phyloP scores from a whole-genome alignment of 2,797 vertebrate genomes.

The Fringilla coelebs region DNA sequence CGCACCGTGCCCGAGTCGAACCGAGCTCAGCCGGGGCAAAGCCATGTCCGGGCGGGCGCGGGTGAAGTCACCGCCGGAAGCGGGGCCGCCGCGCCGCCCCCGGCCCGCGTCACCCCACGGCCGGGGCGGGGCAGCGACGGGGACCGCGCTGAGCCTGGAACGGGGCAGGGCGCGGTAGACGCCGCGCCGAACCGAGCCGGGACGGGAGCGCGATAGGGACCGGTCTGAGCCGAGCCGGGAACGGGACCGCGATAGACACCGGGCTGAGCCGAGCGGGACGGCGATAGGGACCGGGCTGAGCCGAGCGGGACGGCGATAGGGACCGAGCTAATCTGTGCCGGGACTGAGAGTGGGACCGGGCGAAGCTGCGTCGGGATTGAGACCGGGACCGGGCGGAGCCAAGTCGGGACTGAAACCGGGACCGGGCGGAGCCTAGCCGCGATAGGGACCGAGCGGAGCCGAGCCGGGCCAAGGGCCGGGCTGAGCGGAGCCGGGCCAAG shows the following conservation, averaged over 20 bases:
- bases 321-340: not conserved
- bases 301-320: not conserved
- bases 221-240: not conserved
- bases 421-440: not conserved
- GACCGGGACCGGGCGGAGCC: no score
- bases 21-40: not conserved
- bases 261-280: not conserved
- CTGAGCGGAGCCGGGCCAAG: not conserved
- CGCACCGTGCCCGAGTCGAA: not conserved
- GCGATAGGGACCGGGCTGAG: not conserved
- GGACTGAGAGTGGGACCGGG: not conserved
- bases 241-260: not conserved
- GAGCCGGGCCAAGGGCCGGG: not conserved
- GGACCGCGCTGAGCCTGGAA: not conserved
- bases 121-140: not conserved
- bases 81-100: not conserved
- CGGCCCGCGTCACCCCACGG: not conserved
- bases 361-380: not conserved
- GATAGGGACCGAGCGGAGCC: not conserved
- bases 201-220: not conserved
- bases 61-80: slow-evolving; percentile 45
- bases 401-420: not conserved
- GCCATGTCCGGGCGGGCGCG: not conserved
- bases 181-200: not conserved
- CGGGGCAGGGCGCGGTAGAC: not conserved